Evolutionary conservation across 2,113 vertebrate genomes (phyloP), one percentile per base, ranked within the genome.

Genomic region (Tiliqua scincoides): DNA sequence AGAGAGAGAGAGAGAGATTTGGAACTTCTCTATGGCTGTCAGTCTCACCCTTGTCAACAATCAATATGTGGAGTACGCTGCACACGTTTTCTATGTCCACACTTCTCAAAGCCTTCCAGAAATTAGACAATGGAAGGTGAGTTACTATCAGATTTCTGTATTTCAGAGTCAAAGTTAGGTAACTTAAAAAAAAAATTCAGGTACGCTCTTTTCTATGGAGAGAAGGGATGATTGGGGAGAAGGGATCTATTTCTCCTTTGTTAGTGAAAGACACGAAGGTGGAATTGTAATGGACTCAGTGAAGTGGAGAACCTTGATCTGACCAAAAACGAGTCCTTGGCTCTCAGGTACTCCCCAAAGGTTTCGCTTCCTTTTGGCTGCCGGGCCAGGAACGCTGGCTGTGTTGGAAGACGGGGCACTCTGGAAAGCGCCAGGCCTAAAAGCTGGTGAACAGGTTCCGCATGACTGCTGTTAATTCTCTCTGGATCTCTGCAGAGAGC

Each of bases 261-360:
- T 70, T 91, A 83, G 89, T 86, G 76, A 92, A 92, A 59, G 86
- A 93, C 85, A 92, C 86, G 89, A 93, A 91, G 88, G 87, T 63
- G 91, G 57, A 86, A 81, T 18, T 93, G 89, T 91, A 93, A 87
- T 74, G 37, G 91, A 94, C 76, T 94, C 92, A 94, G 90, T 96
- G 93, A 95, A 93, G 91, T 95, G 96, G 96, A 95, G 94, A 94
- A 91, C 91, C 93, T 91, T 75, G 89, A 92, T 91, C 95, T 59
- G 84, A 93, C 93, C 92, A 91, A 92, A 84, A 86, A 94, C 90
- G 83, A 95, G 93, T 79, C 48, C 71, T 93, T 90, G 92, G 93
- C 91, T 93, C 97, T 96, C 95, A 96, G 96, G 95, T 95, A 92
- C 93, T 97, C 97, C 97, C 97, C 94, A 95, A 93, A 97, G 94